These are phyloP conservation scores for Euglossa dilemma DNA, from an alignment of 1,140 invertebrate species.

Conservation along the genomic window DNA sequence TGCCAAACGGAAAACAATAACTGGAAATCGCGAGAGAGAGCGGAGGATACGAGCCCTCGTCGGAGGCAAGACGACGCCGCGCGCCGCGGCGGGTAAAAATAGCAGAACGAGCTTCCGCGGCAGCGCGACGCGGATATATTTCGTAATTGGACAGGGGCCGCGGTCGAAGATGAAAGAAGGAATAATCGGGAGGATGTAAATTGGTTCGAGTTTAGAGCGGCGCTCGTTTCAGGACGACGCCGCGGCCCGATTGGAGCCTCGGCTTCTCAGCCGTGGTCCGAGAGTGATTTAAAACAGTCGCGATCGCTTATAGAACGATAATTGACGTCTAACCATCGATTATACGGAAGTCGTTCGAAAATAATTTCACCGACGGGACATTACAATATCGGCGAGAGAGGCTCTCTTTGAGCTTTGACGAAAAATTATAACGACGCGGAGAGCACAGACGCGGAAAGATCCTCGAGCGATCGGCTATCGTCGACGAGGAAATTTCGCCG, in stretches of 20 bases:
- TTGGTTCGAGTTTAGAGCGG: constrained; percentile 12
- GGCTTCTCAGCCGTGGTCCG: not conserved
- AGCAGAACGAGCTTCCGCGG: constrained; percentile 7
- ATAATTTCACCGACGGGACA: no score
- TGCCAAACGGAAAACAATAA: not conserved
- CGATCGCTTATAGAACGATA: not conserved
- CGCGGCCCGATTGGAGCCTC: not conserved
- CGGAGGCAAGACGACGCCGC: constrained; percentile 28
- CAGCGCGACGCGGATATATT: constrained; percentile 16
- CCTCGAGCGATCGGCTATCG: no score
- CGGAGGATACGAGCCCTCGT: no score
- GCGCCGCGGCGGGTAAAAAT: constrained; percentile 25
- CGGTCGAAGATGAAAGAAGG: constrained; percentile 35
- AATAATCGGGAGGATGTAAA: constrained; percentile 37
- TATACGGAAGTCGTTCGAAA: not conserved
- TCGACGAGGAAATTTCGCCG: no score
- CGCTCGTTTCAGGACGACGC: not conserved
- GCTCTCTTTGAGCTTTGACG: not conserved
- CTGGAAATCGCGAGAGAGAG: not conserved
- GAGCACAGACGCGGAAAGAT: no score
- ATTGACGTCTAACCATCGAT: not conserved
- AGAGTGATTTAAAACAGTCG: not conserved
- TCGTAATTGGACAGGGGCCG: constrained; percentile 34
- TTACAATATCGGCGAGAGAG: not conserved
- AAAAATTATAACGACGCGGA: no score